Percentiles rank a stretch among this genome's conserved stretches.
Conservation (phyloP, 1,140 invertebrate genomes). For the Microplitis demolitor region DNA sequence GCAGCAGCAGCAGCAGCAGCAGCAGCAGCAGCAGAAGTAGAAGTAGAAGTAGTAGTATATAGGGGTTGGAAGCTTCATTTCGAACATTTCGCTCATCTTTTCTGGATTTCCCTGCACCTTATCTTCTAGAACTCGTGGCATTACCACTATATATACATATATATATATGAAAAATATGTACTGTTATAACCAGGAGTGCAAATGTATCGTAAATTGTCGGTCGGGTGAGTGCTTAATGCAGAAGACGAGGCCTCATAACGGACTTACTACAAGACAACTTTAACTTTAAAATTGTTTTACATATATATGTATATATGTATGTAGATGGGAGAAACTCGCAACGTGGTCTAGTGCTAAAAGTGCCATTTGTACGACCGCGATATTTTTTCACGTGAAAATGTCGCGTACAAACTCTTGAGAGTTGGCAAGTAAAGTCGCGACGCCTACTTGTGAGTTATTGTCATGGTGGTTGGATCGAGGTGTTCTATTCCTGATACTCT, state of each 20-base stretch:
- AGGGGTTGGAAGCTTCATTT: not conserved
- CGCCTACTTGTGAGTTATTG: not conserved
- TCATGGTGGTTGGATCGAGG: too few species aligned
- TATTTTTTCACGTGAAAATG: not conserved
- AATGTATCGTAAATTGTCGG: constrained; percentile 63
- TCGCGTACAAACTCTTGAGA: not conserved
- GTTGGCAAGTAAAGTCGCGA: not conserved
- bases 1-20: not conserved
- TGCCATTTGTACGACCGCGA: constrained; percentile 13
- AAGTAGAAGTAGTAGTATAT: not conserved
- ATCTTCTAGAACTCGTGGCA: not conserved
- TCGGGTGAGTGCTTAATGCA: constrained; percentile 58
- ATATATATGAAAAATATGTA: too few species aligned
- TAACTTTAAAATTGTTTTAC: not conserved
- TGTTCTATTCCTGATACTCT: not conserved
- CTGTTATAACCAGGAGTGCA: constrained; percentile 32
- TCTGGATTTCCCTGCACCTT: constrained; percentile 15
- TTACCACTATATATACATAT: too few species aligned
- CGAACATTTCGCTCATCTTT: constrained; percentile 9
- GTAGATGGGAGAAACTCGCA: not conserved
- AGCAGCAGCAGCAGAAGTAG: not conserved
- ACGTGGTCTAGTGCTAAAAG: not conserved
- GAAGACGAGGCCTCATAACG: constrained; percentile 31
- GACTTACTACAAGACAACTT: not conserved
- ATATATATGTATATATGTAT: too few species aligned